phyloP scores from a whole-genome alignment of 2,888 invertebrate species.

The Hymenopus coronatus region DNA sequence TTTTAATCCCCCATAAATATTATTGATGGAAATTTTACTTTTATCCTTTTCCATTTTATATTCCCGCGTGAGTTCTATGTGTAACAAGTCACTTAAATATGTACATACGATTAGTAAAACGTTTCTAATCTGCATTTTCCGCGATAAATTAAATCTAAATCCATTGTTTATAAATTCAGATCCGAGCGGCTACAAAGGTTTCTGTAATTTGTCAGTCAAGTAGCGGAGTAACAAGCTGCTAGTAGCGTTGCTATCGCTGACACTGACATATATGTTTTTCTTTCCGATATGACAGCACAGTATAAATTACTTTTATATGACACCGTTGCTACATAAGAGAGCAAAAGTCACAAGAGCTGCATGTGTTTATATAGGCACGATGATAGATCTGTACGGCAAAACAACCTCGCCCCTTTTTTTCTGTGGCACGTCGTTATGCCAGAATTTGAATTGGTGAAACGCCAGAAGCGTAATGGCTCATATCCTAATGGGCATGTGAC shows the following conservation, averaged over 20 bases:
- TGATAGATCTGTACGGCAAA: not conserved
- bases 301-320: constrained; percentile 11
- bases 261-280: constrained; percentile 12
- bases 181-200: not conserved
- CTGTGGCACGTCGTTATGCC: not conserved
- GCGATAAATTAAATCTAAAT: not conserved
- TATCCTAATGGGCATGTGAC: not conserved
- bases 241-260: not conserved
- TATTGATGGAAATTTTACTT: too few species aligned
- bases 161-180: not conserved
- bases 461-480: not conserved
- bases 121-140: not conserved
- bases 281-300: constrained; percentile 8
- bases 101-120: not conserved
- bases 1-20: too few species aligned
- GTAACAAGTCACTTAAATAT: not conserved
- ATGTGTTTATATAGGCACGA: not conserved
- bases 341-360: not conserved
- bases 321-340: not conserved
- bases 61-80: too few species aligned
- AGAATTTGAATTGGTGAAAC: not conserved
- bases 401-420: not conserved
- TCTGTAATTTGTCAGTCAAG: not conserved
- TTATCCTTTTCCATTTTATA: too few species aligned
- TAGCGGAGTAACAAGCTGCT: not conserved